These are phyloP conservation scores for Auanema sp. DNA, from an alignment of 2,888 invertebrate genomes.

Conservation along the genomic window DNA sequence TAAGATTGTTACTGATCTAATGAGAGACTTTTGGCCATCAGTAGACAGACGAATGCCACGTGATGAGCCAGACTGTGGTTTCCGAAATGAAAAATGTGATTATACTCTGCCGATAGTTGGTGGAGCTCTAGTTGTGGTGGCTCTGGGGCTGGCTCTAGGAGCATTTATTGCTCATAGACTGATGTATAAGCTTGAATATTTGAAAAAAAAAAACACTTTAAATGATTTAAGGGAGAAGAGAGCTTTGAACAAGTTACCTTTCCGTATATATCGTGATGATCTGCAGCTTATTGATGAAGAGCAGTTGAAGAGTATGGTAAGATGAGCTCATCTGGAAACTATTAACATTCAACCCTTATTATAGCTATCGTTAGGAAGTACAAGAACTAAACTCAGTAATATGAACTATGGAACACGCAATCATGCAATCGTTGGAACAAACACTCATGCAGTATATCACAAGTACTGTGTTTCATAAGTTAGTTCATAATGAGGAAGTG, in stretches of 20 bases:
- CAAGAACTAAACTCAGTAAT: slow-evolving; percentile 49
- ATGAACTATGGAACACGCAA: slow-evolving; percentile 45
- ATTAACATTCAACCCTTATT: not conserved
- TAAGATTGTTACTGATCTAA: slow-evolving; percentile 42
- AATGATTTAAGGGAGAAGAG: slow-evolving; percentile 34
- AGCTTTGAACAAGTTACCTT: slow-evolving; percentile 42
- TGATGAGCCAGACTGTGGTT: slow-evolving; percentile 61
- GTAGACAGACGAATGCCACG: slow-evolving; percentile 42
- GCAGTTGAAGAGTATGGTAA: slow-evolving; percentile 46
- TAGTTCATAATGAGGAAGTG: too few relatives aligned
- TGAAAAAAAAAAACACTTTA: too few relatives aligned
- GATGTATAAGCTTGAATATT: slow-evolving; percentile 11
- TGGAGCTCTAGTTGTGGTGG: slow-evolving; percentile 37
- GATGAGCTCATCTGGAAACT: not conserved
- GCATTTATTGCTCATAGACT: slow-evolving; percentile 39
- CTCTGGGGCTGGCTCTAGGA: slow-evolving; percentile 35
- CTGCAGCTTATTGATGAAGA: slow-evolving; percentile 48
- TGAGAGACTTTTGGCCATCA: slow-evolving; percentile 50
- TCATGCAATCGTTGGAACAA: slow-evolving; percentile 60
- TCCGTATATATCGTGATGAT: slow-evolving; percentile 48
- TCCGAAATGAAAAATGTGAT: slow-evolving; percentile 43
- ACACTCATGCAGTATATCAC: slow-evolving; percentile 49
- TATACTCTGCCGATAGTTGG: slow-evolving; percentile 48
- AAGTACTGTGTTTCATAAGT: slow-evolving; percentile 15
- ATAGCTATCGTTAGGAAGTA: slow-evolving; percentile 45